Percentiles rank a stretch among this genome's conserved stretches.
These are phyloP conservation scores for Gambusia yucatana DNA, from an alignment of 2,797 vertebrate genomes.

Conservation along the genomic window DNA sequence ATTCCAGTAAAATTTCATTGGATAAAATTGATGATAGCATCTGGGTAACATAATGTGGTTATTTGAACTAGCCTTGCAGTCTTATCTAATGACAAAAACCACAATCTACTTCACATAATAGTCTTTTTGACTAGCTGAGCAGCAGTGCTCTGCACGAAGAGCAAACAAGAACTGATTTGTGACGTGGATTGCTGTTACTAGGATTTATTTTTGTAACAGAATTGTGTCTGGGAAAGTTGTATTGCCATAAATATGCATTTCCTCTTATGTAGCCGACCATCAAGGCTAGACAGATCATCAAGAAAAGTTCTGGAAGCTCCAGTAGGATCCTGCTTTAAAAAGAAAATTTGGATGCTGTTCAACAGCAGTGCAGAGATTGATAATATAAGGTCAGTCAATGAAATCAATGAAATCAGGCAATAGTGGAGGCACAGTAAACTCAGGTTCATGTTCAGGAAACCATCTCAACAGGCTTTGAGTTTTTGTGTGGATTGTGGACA, in stretches of 20 bases:
- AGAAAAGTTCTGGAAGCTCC: not conserved
- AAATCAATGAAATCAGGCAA: not conserved
- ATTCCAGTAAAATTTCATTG: not conserved
- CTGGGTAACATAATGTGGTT: slow-evolving; percentile 3
- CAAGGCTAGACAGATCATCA: not conserved
- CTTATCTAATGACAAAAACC: not conserved
- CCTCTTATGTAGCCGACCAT: too few relatives aligned
- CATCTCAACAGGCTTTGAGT: not conserved
- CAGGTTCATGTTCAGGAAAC: not conserved
- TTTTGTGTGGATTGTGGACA: not conserved
- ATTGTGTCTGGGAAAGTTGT: not conserved
- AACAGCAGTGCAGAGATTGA: not conserved
- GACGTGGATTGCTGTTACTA: not conserved
- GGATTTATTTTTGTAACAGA: not conserved
- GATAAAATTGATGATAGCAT: slow-evolving; percentile 5
- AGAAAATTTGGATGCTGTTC: not conserved
- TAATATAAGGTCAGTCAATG: not conserved
- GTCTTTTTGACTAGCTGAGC: not conserved
- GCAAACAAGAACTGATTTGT: not conserved
- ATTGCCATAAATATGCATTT: not conserved
- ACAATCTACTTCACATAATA: not conserved
- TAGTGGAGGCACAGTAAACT: not conserved
- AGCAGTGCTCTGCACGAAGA: not conserved
- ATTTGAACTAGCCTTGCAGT: not conserved
- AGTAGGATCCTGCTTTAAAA: not conserved